Base-by-base conservation (phyloP, 2,113 vertebrate genomes). In the Pao palembangensis region DNA sequence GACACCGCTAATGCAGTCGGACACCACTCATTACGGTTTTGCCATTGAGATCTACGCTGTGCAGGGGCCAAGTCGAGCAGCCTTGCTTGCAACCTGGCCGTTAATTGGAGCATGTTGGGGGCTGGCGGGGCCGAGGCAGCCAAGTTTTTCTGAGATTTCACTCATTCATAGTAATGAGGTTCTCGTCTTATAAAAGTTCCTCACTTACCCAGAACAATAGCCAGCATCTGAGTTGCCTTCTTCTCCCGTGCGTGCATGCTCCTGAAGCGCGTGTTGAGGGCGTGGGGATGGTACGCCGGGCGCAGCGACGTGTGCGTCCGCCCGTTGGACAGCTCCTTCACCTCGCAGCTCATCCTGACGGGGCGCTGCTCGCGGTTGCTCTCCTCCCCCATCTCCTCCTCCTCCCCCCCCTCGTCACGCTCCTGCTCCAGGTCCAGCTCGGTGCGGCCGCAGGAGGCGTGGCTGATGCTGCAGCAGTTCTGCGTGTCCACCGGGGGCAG, bases 141-240 rank as follows among this genome's bases (percentile, higher is more conserved):
- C 75, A 66, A 69, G 67, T 13, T 15, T 38, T 41, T 25, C n/a
- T 64, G 55, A 73, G 58, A 73, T 68, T 72, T 75, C 41, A 43
- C 34, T 38, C 2, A 12, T 12, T 38, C 2, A 12, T 3, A 12
- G 8, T 12, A 12, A 38, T 10, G 34, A 38, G 25, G 23, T 15
- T 55, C 3, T 0, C 3, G 8, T 34, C 31, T 8, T 34, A 44
- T 41, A 19, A 43, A 34, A 51, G 52, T 16, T 11, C 19, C 58
- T 31, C 14, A 91, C 94, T 96, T 81, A 98, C 95, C 94, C 5
- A 98, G 91, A 61, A 98, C 95, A 23, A 98, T 94, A 71, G 90
- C 93, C 59, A 98, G 69, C 95, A 96, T 98, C 90, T 98, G 94
- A 0, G 96, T 98, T 50, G 95, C 95, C 69, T 97, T 98, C 74